Base-by-base conservation (phyloP, 2,113 vertebrate genomes). In the Amia ocellicauda region DNA sequence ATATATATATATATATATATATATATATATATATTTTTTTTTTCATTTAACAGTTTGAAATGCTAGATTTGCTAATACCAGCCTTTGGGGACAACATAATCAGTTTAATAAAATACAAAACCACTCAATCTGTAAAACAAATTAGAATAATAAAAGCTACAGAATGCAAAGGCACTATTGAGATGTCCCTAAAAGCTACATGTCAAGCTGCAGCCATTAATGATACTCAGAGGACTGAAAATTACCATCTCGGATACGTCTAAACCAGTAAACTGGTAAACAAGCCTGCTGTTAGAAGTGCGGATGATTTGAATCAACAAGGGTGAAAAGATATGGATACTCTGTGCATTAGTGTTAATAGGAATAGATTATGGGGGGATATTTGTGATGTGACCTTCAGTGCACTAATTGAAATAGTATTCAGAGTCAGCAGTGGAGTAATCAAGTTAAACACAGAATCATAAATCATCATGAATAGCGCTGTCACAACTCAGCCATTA, bases 401-500 rank as follows among this genome's bases (percentile, higher is more conserved):
- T 94, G 94, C 93, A 95, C 94, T 99, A 98, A 99, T 99, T 99
- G 97, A 99, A 98, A 99, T 98, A 99, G 96, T 98, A 97, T 95
- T 97, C 94, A 91, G 96, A 98, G 94, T 98, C 95, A 98, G 97
- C 97, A 99, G 90, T 91, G 90, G 93, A 95, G 93, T 99, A 98
- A 99, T 98, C 97, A 99, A 99, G 94, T 99, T 98, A 98, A 98
- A 99, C 97, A 97, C 88, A 90, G 94, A 95, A 96, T 98, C 97
- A 99, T 99, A 99, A 99, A 99, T 99, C 97, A 99, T 97, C 93
- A 96, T 98, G 94, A 97, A 95, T 93, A 95, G 94, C 88, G 93
- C 95, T 99, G 97, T 98, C 97, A 99, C 94, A 94, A 93, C 88
- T 89, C 88, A 93, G 83, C 93, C 90, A 92, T 96, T 95, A 96